Percentiles rank a stretch among this genome's conserved stretches.
Conservation (phyloP, 2,888 invertebrate genomes). For the Bhutanitis thaidina region DNA sequence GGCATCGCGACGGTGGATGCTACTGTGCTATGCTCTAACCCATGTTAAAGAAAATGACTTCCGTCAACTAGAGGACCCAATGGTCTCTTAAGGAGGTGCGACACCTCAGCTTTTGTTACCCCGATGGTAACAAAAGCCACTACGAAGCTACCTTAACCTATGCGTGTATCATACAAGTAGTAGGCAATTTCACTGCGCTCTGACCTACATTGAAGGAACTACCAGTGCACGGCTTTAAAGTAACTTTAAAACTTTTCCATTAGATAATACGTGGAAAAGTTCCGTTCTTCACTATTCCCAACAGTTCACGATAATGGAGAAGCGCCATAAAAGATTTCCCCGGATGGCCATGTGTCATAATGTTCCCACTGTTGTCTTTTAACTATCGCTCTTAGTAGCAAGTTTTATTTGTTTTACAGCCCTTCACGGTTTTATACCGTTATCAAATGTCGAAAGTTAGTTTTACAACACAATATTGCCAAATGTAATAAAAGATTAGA, state of each 20-base stretch:
- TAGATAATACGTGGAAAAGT: not conserved
- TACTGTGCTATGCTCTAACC: too few species aligned
- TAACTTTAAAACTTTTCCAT: not conserved
- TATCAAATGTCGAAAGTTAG: conserved; percentile 31
- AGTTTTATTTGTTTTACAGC: conserved; percentile 32
- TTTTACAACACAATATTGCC: not conserved
- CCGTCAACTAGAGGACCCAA: too few species aligned
- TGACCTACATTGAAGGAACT: too few species aligned
- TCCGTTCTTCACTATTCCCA: not conserved
- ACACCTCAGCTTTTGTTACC: too few species aligned
- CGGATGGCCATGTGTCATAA: conserved; percentile 37
- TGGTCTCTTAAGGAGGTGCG: too few species aligned
- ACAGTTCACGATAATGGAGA: not conserved
- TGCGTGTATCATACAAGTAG: too few species aligned
- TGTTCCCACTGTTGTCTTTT: not conserved
- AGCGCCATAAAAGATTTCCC: conserved; percentile 75
- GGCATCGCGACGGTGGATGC: too few species aligned
- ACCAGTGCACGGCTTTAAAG: not conserved
- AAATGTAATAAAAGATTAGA: not conserved
- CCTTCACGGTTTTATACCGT: conserved; percentile 31
- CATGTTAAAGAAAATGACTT: too few species aligned
- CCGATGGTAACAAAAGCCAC: too few species aligned
- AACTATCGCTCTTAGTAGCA: conserved; percentile 25
- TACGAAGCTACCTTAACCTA: too few species aligned
- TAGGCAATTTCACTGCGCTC: too few species aligned